A percentile compares a stretch with the other conserved stretches of the same genome.
These are phyloP conservation scores for Folsomia manolachei DNA, from an alignment of 2,888 invertebrate species.

Conservation along the genomic window DNA sequence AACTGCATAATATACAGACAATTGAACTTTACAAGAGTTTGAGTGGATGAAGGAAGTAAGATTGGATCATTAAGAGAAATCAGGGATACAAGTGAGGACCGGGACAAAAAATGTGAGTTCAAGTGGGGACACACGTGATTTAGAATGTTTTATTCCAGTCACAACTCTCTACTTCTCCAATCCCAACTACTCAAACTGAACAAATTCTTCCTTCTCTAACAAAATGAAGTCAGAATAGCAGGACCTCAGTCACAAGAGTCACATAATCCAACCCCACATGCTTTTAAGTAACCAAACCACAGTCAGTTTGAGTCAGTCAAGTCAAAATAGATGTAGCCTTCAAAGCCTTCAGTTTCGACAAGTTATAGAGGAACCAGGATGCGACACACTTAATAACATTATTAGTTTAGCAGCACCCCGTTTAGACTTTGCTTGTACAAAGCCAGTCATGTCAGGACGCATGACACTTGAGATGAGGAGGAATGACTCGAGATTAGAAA, in stretches of 20 bases:
- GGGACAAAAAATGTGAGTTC: constrained; percentile 36
- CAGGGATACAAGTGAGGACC: constrained; percentile 32
- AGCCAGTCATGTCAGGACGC: too few species aligned
- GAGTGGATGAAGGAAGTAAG: constrained; percentile 6
- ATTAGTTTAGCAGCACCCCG: too few species aligned
- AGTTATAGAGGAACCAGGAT: constrained; percentile 20
- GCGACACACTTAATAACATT: too few species aligned
- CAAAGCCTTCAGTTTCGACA: constrained; percentile 35
- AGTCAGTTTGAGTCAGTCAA: constrained; percentile 1
- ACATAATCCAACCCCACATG: constrained; percentile 6
- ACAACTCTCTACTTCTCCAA: constrained; percentile 34
- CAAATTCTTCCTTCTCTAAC: constrained; percentile 36
- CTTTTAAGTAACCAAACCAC: neutral
- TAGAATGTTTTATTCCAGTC: constrained; percentile 48
- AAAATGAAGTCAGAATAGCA: neutral
- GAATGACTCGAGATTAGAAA: neutral
- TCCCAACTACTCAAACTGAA: constrained; percentile 16
- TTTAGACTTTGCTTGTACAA: too few species aligned
- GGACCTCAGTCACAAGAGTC: neutral
- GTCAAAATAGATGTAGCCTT: neutral
- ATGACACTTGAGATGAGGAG: neutral
- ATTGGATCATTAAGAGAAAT: constrained; percentile 49
- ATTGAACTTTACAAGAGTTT: too few species aligned
- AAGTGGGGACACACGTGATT: constrained; percentile 34
- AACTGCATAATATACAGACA: too few species aligned